These are phyloP conservation scores for Clarias pachynema DNA, from an alignment of 2,797 vertebrate genomes.

Conservation along the genomic window DNA sequence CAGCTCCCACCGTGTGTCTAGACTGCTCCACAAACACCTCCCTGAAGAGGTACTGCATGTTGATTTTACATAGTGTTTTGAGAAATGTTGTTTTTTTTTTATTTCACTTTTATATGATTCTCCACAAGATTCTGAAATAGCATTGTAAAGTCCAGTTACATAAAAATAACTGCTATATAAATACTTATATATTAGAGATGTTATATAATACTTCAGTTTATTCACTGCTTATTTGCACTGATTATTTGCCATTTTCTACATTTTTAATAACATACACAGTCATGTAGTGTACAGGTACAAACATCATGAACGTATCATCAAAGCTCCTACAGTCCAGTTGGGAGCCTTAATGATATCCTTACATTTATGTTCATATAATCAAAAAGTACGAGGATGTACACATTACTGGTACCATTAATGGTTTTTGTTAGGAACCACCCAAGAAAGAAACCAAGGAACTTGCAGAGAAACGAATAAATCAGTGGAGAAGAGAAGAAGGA, in stretches of 20 bases:
- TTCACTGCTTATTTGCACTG: neutral
- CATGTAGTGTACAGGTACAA: neutral
- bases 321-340: neutral
- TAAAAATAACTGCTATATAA: neutral
- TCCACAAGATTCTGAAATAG: neutral
- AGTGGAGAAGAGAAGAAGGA: slow-evolving; percentile 66
- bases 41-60: slow-evolving; percentile 73
- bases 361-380: neutral
- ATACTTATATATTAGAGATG: neutral
- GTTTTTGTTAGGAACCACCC: slow-evolving; percentile 30
- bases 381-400: neutral
- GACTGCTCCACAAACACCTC: slow-evolving; percentile 71
- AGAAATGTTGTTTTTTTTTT: neutral
- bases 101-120: neutral
- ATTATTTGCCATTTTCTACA: neutral
- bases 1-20: slow-evolving; percentile 75
- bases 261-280: neutral
- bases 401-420: neutral
- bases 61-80: neutral
- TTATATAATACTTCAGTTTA: neutral
- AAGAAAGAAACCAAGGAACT: slow-evolving; percentile 33
- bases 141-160: neutral
- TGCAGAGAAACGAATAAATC: slow-evolving; percentile 57
- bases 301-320: neutral
- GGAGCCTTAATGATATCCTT: neutral